Evolutionary conservation across 2,113 vertebrate species (phyloP).

Genomic region (Columbina picui): DNA sequence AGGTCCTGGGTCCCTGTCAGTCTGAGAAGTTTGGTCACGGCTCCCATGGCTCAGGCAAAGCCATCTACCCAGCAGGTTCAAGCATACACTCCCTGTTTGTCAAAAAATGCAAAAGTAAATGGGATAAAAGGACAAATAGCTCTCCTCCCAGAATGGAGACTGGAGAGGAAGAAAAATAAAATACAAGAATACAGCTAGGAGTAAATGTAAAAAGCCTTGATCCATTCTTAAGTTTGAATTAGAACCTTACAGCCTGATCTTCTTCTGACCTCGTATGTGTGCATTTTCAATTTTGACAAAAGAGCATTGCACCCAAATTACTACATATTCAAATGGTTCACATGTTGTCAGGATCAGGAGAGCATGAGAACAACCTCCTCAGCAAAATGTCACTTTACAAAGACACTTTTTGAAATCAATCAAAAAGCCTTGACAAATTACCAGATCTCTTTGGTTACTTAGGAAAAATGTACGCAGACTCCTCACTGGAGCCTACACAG

Average conservation of each 20-base stretch:
- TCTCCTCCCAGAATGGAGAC: not conserved
- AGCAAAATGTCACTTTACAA: not conserved
- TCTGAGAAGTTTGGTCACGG: not conserved
- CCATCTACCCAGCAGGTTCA: not conserved
- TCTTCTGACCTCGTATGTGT: not conserved
- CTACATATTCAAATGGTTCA: rapidly evolving
- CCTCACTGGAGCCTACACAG: not conserved
- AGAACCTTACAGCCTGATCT: not conserved
- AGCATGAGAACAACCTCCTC: not conserved
- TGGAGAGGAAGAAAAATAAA: not conserved
- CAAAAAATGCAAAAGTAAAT: not conserved
- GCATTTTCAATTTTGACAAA: not conserved
- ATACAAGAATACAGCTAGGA: not conserved
- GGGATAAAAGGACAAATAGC: not conserved
- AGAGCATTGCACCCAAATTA: not conserved
- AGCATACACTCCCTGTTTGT: not conserved
- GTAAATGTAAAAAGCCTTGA: not conserved
- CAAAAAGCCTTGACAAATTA: not conserved
- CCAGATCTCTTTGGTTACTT: not conserved
- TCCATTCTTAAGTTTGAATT: not conserved
- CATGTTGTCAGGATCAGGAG: not conserved
- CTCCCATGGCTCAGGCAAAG: not conserved
- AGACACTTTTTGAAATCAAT: not conserved
- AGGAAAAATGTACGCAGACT: not conserved
- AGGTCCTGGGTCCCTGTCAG: not conserved